Conservation (phyloP, 2,888 invertebrate genomes). For the Erebia epiphron region DNA sequence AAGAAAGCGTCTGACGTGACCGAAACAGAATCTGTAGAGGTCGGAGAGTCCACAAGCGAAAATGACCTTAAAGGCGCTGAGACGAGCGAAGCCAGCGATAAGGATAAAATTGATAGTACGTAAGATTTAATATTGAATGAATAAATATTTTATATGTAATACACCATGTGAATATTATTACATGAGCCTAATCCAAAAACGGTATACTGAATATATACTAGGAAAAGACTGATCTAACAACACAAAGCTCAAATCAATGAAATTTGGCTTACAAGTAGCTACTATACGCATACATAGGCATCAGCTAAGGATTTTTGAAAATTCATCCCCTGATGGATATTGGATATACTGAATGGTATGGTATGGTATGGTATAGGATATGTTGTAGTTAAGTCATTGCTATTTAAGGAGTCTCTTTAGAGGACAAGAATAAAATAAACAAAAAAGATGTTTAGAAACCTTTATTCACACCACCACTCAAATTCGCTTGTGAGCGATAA, state of each 20-base stretch:
- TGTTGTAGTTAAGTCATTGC: too few species aligned
- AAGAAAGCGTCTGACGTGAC: constrained; percentile 81
- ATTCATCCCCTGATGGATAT: too few species aligned
- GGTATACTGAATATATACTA: too few species aligned
- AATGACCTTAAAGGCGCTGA: constrained; percentile 37
- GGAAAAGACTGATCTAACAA: too few species aligned
- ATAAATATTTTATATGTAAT: constrained; percentile 28
- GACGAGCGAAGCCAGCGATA: constrained; percentile 21
- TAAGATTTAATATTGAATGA: constrained; percentile 33
- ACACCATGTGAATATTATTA: constrained; percentile 13
- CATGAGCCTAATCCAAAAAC: not conserved
- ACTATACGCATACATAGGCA: too few species aligned
- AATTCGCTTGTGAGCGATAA: constrained; percentile 65
- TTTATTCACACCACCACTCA: constrained; percentile 59
- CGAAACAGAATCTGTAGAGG: constrained; percentile 38
- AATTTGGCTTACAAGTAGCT: too few species aligned
- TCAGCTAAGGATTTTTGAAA: too few species aligned
- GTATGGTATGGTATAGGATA: too few species aligned
- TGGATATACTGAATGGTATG: too few species aligned
- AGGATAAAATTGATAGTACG: constrained; percentile 28
- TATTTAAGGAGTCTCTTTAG: too few species aligned
- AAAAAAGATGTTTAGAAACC: constrained; percentile 53
- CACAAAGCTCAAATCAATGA: too few species aligned
- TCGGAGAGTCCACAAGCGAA: constrained; percentile 32
- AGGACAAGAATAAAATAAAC: constrained; percentile 32